Conservation (phyloP, 1,140 invertebrate genomes). For the Panagrolaimus sp. region DNA sequence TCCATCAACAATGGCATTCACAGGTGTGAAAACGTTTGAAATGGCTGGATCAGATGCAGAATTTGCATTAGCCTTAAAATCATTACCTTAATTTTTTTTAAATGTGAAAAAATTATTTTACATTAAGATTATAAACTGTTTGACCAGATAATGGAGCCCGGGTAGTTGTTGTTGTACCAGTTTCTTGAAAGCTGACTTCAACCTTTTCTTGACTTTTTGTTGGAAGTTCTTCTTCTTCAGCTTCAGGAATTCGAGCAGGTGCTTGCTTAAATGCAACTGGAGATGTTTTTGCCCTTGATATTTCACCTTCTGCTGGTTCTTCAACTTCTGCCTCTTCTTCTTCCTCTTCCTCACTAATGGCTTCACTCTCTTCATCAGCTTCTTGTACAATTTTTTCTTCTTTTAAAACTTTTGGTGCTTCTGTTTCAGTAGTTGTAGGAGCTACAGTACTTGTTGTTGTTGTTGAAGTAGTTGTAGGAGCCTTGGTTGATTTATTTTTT, state of each 20-base stretch:
- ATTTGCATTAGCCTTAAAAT: constrained; percentile 8
- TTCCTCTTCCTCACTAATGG: background rate
- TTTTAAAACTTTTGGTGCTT: background rate
- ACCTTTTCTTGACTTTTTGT: background rate
- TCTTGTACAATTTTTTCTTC: background rate
- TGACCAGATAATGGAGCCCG: background rate
- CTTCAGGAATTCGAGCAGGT: background rate
- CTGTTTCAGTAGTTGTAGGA: background rate
- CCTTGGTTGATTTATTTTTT: constrained; percentile 7
- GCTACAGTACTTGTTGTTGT: background rate
- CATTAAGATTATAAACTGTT: constrained; percentile 14
- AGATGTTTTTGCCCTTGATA: background rate
- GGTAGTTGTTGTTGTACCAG: background rate
- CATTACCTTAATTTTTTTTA: background rate
- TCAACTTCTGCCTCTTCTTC: background rate
- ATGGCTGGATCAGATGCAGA: constrained; percentile 1
- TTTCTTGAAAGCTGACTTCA: constrained; percentile 1
- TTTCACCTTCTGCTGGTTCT: background rate
- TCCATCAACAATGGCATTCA: constrained; percentile 9
- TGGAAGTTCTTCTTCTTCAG: constrained; percentile 8
- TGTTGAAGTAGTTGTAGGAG: background rate
- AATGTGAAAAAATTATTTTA: background rate
- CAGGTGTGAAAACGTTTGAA: constrained; percentile 1
- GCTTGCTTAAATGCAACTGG: too few species aligned
- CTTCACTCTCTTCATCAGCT: background rate